Evolutionary conservation across 2,888 invertebrate species (phyloP).

Genomic region (Tuta absoluta): DNA sequence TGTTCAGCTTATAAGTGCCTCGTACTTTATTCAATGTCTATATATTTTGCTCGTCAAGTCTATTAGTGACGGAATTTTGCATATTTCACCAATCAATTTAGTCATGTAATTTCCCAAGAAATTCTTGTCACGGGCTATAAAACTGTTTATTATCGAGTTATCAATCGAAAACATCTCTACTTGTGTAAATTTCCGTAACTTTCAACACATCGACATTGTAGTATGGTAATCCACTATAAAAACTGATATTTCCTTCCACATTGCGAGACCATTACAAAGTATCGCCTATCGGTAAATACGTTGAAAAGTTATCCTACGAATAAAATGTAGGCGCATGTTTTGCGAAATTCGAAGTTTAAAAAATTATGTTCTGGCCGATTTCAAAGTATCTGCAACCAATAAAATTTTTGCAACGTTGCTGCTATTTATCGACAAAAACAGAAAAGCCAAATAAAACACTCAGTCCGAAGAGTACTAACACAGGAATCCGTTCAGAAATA

Average conservation of each 20-base stretch:
- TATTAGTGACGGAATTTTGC: background rate
- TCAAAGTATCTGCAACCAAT: background rate
- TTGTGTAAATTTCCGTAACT: slow-evolving; percentile 13
- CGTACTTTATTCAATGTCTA: background rate
- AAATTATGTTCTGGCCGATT: background rate
- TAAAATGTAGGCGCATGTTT: background rate
- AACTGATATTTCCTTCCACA: slow-evolving; percentile 12
- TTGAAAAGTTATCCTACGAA: background rate
- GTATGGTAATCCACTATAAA: slow-evolving; percentile 15
- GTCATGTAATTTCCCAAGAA: background rate
- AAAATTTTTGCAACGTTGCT: background rate
- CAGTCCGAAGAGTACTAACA: background rate
- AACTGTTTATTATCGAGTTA: slow-evolving; percentile 8
- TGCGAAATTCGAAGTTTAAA: background rate
- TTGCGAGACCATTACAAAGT: slow-evolving; percentile 4
- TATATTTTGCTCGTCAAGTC: background rate
- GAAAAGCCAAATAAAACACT: slow-evolving; percentile 5
- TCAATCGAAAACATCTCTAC: slow-evolving; percentile 6
- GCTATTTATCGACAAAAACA: background rate
- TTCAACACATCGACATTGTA: slow-evolving; percentile 18
- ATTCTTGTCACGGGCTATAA: slow-evolving; percentile 16
- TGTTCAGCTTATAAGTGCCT: background rate
- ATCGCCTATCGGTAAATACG: background rate
- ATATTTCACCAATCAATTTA: background rate
- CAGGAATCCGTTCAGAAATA: slow-evolving; percentile 26